Conservation (phyloP, 2,888 invertebrate species). For the Bursaphelenchus okinawaensis region DNA sequence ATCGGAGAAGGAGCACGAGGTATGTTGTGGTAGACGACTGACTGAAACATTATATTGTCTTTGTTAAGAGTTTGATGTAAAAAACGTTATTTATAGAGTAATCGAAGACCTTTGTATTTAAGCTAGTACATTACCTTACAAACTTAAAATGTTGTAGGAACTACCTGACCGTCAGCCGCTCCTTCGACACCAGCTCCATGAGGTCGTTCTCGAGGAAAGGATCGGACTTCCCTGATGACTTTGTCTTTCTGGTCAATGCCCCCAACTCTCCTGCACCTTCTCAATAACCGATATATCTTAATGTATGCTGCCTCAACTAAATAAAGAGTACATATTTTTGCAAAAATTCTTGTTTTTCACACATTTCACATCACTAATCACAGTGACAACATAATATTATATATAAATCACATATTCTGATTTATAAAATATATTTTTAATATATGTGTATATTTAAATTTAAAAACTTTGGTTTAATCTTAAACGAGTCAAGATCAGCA, state of each 20-base stretch:
- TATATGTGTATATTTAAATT: too few relatives aligned
- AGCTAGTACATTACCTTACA: neutral
- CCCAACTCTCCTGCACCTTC: conserved; percentile 21
- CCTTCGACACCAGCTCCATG: conserved; percentile 52
- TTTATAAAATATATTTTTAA: too few relatives aligned
- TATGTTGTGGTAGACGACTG: neutral
- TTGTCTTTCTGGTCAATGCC: conserved; percentile 21
- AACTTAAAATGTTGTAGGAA: conserved; percentile 27
- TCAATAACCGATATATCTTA: conserved; percentile 2
- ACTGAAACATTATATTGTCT: neutral
- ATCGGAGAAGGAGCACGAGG: conserved; percentile 34
- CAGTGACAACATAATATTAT: too few relatives aligned
- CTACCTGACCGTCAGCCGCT: conserved; percentile 50
- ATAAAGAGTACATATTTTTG: neutral
- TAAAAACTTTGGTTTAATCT: too few relatives aligned
- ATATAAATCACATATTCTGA: too few relatives aligned
- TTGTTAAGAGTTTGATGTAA: neutral
- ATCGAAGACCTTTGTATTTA: neutral
- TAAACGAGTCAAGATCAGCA: too few relatives aligned
- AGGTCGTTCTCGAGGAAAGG: conserved; percentile 51
- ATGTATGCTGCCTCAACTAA: neutral
- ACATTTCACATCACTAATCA: too few relatives aligned
- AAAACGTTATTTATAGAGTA: neutral
- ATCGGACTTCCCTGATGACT: conserved; percentile 31
- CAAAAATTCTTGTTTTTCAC: too few relatives aligned